phyloP scores from a whole-genome alignment of 2,888 invertebrate genomes.

The Drosophila phalerata region DNA sequence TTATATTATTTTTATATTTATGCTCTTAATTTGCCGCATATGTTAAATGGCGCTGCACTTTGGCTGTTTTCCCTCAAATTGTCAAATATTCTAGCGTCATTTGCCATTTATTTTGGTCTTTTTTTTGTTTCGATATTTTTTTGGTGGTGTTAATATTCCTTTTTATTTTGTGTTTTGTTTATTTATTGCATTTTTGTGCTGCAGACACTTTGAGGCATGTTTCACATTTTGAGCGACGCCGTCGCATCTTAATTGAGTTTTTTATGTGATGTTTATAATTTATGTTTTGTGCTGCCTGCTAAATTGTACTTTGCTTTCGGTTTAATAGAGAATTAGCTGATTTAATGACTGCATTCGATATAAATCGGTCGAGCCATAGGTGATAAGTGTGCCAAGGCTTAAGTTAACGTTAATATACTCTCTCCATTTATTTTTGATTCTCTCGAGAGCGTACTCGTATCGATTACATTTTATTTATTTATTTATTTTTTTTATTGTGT shows the following conservation, averaged over 20 bases:
- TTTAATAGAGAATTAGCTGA: constrained; percentile 61
- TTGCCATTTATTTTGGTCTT: constrained; percentile 48
- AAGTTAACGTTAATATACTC: no score
- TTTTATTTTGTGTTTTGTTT: constrained; percentile 49
- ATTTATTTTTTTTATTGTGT: no score
- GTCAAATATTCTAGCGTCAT: constrained; percentile 67
- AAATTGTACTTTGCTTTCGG: constrained; percentile 46
- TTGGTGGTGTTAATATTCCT: no score
- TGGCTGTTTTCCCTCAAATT: constrained; percentile 41
- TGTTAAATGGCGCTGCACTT: constrained; percentile 76
- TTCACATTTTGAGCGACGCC: constrained; percentile 59
- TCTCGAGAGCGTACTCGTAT: neutral
- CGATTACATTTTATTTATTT: no score
- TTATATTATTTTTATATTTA: constrained; percentile 43
- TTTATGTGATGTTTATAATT: constrained; percentile 70
- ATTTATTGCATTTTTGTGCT: constrained; percentile 70
- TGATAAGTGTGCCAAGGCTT: constrained; percentile 32
- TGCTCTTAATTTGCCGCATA: constrained; percentile 72
- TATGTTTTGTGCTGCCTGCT: constrained; percentile 57
- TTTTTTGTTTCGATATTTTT: constrained; percentile 6
- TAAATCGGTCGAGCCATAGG: constrained; percentile 15
- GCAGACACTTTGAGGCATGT: constrained; percentile 53
- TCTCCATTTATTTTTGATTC: neutral
- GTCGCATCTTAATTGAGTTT: constrained; percentile 70
- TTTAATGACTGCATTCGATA: constrained; percentile 47